Conservation (phyloP, 1,140 invertebrate species). For the Caenorhabditis tropicalis region DNA sequence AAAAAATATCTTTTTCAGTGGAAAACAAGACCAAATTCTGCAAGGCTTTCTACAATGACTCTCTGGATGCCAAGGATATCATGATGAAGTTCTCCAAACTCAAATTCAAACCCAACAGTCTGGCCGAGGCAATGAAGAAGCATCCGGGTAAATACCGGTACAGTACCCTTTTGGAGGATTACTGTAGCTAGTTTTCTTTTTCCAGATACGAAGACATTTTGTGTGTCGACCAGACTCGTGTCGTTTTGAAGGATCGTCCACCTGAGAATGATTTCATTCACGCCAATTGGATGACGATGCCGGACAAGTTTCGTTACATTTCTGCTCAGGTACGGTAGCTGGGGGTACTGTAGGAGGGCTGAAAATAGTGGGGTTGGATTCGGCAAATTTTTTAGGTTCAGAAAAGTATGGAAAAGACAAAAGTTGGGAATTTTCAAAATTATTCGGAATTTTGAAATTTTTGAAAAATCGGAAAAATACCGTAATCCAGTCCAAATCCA, state of each 20-base stretch:
- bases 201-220: conserved; percentile 50
- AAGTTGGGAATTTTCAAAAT: too few species aligned
- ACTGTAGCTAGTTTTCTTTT: background rate
- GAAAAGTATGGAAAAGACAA: too few species aligned
- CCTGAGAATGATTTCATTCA: conserved; percentile 48
- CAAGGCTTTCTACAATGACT: background rate
- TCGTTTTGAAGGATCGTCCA: conserved; percentile 41
- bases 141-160: background rate
- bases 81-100: background rate
- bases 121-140: background rate
- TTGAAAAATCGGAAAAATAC: too few species aligned
- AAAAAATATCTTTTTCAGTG: background rate
- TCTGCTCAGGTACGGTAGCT: conserved; percentile 44
- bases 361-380: too few species aligned
- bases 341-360: too few species aligned
- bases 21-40: background rate
- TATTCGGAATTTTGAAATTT: too few species aligned
- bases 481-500: too few species aligned
- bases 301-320: conserved; percentile 46
- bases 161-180: background rate
- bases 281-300: conserved; percentile 50
- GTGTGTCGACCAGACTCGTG: conserved; percentile 50
- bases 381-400: too few species aligned
- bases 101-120: too few species aligned
- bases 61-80: background rate